Conservation (phyloP, 2,797 vertebrate genomes). For the Telmatherina bonti region DNA sequence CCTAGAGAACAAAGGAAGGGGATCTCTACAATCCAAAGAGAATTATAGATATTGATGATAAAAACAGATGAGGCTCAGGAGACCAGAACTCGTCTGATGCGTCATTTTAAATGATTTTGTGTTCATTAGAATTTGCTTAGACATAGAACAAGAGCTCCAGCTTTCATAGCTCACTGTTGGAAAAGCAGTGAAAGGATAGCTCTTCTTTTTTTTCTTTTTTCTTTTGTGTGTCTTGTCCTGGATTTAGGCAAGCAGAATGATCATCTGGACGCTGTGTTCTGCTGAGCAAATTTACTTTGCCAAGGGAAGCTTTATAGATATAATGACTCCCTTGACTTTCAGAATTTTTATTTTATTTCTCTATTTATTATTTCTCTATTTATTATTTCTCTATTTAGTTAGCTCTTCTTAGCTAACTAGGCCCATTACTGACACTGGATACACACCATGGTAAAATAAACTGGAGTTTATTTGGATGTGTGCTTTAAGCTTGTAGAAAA, state of each 20-base stretch:
- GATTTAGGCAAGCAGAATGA: no score
- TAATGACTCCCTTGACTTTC: no score
- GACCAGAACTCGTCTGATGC: conserved; percentile 4
- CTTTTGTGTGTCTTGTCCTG: no score
- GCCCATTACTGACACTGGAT: conserved; percentile 1
- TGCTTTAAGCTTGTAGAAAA: conserved; percentile 19
- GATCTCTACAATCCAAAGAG: conserved; percentile 45
- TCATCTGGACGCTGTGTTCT: no score
- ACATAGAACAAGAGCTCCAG: conserved; percentile 1
- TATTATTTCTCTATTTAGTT: no score
- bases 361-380: no score
- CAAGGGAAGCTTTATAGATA: no score
- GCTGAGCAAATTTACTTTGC: no score
- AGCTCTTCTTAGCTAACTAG: conserved; percentile 12
- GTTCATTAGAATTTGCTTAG: conserved; percentile 23
- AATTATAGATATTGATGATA: conserved; percentile 41
- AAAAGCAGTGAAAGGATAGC: background rate
- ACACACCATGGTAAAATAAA: conserved; percentile 4
- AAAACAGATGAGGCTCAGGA: conserved; percentile 14
- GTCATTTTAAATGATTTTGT: conserved; percentile 2
- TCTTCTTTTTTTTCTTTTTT: no score
- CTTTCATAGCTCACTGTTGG: conserved; percentile 19
- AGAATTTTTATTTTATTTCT: no score
- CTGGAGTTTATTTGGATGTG: conserved; percentile 9
- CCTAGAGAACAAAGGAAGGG: conserved; percentile 23